A percentile compares a stretch with the other conserved stretches of the same genome.
Conservation (phyloP, 2,113 vertebrate species). For the Crotalus viridis region DNA sequence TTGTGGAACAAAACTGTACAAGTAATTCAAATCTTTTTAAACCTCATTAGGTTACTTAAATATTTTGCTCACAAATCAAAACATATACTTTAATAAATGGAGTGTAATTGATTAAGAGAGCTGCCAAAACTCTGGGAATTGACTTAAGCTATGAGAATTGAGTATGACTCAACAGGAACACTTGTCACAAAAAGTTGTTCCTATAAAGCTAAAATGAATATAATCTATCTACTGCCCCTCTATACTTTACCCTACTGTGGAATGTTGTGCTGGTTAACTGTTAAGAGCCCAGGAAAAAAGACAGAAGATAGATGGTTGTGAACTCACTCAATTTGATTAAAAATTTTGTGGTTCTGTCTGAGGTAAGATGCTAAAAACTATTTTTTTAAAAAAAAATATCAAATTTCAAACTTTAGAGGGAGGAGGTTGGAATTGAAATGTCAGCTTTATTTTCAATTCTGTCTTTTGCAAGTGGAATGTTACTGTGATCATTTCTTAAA, state of each 20-base stretch:
- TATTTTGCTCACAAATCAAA: neutral
- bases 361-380: neutral
- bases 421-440: neutral
- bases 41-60: neutral
- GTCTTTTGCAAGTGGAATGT: neutral
- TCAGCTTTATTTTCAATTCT: neutral
- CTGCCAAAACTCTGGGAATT: neutral
- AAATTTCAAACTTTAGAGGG: neutral
- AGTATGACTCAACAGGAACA: accelerated
- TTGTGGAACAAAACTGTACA: neutral
- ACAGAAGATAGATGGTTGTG: neutral
- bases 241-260: constrained; percentile 50
- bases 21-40: too few species aligned
- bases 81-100: neutral
- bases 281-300: constrained; percentile 31
- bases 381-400: neutral
- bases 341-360: neutral
- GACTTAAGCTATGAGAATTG: neutral
- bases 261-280: constrained; percentile 19
- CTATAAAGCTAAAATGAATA: constrained; percentile 38
- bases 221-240: constrained; percentile 10
- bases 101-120: neutral
- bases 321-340: neutral
- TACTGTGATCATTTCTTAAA: neutral
- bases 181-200: accelerated